These are phyloP conservation scores for Eledone cirrhosa DNA, from an alignment of 2,888 invertebrate species.

Conservation along the genomic window DNA sequence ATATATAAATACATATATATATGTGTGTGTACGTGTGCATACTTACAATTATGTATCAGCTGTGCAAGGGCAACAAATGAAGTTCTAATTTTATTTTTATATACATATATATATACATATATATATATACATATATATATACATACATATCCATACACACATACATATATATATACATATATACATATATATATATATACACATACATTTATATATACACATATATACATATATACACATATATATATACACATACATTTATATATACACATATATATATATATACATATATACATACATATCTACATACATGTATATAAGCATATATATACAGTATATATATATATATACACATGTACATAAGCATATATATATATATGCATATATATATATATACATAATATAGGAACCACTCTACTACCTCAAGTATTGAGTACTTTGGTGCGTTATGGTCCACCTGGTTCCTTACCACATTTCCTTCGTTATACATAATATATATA, in stretches of 20 bases:
- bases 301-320: slow-evolving; percentile 7
- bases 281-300: slow-evolving; percentile 33
- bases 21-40: too few species aligned
- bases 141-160: not conserved
- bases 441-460: too few species aligned
- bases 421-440: too few species aligned
- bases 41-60: too few species aligned
- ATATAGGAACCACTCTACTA: too few species aligned
- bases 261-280: slow-evolving; percentile 33
- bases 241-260: slow-evolving; percentile 29
- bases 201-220: not conserved
- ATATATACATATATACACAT: not conserved
- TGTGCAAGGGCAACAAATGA: not conserved
- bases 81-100: not conserved
- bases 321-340: not conserved
- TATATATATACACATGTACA: too few species aligned
- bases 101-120: not conserved
- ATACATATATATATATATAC: not conserved
- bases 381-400: too few species aligned
- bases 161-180: not conserved
- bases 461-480: too few species aligned
- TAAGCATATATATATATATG: too few species aligned
- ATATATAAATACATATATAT: not conserved
- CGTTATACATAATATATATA: too few species aligned
- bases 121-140: not conserved